Evolutionary conservation across 2,888 invertebrate genomes (phyloP).

Genomic region (Drosophila nr. fundita): DNA sequence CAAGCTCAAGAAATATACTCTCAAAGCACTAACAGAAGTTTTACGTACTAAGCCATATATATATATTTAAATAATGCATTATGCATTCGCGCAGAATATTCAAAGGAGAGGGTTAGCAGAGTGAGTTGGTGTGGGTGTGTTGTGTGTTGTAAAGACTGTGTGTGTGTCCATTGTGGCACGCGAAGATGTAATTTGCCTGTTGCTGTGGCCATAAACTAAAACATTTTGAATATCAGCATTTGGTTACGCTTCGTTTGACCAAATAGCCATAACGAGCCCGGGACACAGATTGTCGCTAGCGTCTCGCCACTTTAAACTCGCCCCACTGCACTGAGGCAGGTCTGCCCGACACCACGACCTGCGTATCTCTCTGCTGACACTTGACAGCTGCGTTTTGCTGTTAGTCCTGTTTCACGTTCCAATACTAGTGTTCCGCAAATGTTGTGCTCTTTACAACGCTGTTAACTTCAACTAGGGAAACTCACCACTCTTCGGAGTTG

Average conservation of each 20-base stretch:
- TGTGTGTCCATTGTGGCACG: constrained; percentile 51
- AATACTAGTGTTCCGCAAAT: constrained; percentile 25
- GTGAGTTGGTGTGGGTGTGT: constrained; percentile 4
- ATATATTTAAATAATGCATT: constrained; percentile 30
- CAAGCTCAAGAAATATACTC: constrained; percentile 40
- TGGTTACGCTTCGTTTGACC: constrained; percentile 76
- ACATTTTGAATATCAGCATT: constrained; percentile 77
- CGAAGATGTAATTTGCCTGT: constrained; percentile 74
- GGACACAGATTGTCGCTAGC: constrained; percentile 54
- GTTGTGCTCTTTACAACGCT: constrained; percentile 52
- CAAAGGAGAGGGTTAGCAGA: not conserved
- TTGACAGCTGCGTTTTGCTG: constrained; percentile 7
- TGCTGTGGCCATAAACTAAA: constrained; percentile 69
- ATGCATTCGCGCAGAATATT: constrained; percentile 51
- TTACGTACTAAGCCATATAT: not conserved
- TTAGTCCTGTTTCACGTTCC: constrained; percentile 46
- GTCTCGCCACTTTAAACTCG: constrained; percentile 28
- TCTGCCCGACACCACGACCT: constrained; percentile 53
- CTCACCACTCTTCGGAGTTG: constrained; percentile 77
- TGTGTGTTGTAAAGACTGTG: constrained; percentile 44
- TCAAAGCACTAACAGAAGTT: constrained; percentile 38
- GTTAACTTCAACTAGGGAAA: constrained; percentile 53
- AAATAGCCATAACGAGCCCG: constrained; percentile 52
- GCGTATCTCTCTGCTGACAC: constrained; percentile 14
- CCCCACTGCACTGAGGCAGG: constrained; percentile 43